Percentiles rank a stretch among this genome's conserved stretches.
These are phyloP conservation scores for Pluvialis apricaria DNA, from an alignment of 2,113 vertebrate species.

Conservation along the genomic window DNA sequence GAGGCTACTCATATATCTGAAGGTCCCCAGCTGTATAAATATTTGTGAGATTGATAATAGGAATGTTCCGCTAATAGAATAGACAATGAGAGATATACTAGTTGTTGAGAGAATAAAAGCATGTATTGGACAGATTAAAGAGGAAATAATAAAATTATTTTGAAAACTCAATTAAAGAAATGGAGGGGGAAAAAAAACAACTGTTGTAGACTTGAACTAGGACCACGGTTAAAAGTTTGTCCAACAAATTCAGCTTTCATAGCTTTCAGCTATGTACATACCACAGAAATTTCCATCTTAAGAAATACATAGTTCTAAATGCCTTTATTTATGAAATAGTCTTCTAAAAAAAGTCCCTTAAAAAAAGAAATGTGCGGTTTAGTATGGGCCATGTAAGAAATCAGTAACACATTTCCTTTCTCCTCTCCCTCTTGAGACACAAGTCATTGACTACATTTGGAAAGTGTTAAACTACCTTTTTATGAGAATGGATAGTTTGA, in stretches of 20 bases:
- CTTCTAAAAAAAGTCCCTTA: not conserved
- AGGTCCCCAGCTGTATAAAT: constrained; percentile 43
- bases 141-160: not conserved
- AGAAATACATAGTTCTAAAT: not conserved
- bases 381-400: not conserved
- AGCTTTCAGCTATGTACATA: not conserved
- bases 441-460: not conserved
- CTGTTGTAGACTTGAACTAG: not conserved
- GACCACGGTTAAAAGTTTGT: not conserved
- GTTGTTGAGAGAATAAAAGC: not conserved
- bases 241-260: not conserved
- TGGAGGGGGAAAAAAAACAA: not conserved
- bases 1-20: not conserved
- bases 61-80: not conserved
- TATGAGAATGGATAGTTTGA: not conserved
- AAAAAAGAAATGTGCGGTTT: not conserved
- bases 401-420: not conserved
- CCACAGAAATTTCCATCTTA: not conserved
- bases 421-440: not conserved
- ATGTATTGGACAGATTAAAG: not conserved
- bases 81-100: not conserved
- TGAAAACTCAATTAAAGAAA: not conserved
- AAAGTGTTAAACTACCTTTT: not conserved
- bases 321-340: not conserved
- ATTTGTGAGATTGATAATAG: constrained; percentile 34